Conservation (phyloP, 2,113 vertebrate species). For the Accipiter cooperii region DNA sequence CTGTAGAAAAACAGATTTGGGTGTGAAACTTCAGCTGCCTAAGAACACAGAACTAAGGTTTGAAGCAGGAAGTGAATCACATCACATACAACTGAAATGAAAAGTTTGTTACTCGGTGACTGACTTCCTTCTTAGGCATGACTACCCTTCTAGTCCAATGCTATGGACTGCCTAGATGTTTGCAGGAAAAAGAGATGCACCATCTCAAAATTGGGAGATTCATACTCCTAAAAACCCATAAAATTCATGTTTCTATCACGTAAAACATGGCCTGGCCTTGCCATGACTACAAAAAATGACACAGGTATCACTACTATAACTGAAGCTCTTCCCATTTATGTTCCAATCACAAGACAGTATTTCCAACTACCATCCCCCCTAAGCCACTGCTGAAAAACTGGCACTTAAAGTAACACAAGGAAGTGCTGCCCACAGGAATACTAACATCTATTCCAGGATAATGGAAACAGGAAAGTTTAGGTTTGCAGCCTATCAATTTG, state of each 20-base stretch:
- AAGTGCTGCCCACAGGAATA: neutral
- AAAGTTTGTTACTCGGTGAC: neutral
- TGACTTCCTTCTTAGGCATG: neutral
- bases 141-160: neutral
- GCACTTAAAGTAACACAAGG: neutral
- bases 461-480: neutral
- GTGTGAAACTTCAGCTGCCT: neutral
- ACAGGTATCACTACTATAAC: neutral
- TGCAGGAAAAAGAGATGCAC: neutral
- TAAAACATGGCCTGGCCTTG: neutral
- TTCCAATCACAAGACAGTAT: neutral
- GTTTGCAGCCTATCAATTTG: neutral
- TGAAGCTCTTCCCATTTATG: neutral
- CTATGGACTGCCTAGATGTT: neutral
- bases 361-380: neutral
- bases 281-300: neutral
- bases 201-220: neutral
- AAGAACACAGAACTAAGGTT: neutral
- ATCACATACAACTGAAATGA: neutral
- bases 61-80: conserved; percentile 25
- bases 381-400: neutral
- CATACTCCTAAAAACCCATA: neutral
- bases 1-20: neutral
- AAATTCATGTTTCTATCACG: neutral
- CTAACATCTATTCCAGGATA: neutral